Evolutionary conservation across 37 sponge, comb jelly and placozoan genomes (phyloP).

Genomic region (Aphrocallistes beatrix): DNA sequence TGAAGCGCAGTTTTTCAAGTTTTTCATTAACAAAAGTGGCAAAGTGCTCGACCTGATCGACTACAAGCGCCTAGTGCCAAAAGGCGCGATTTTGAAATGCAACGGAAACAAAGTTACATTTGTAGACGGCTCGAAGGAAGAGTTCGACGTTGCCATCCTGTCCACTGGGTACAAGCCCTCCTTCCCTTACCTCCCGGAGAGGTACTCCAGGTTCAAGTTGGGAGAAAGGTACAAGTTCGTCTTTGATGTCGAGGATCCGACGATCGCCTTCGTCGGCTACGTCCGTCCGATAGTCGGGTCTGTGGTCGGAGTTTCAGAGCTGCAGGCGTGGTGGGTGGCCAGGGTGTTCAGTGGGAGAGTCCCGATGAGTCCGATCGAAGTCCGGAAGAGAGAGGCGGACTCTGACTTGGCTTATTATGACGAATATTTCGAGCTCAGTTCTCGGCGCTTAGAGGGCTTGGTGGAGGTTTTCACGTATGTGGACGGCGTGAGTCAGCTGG

Average conservation of each 20-base stretch:
- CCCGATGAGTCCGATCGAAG: constrained; percentile 27
- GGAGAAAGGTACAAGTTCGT: constrained; percentile 61
- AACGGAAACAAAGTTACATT: constrained; percentile 46
- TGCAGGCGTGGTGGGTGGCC: constrained; percentile 73
- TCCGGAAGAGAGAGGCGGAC: constrained; percentile 24
- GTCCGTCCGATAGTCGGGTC: constrained; percentile 72
- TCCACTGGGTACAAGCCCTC: constrained; percentile 44
- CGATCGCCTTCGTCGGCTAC: constrained; percentile 66
- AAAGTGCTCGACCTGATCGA: constrained; percentile 53
- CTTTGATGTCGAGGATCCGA: constrained; percentile 57
- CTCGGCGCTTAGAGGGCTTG: constrained; percentile 33
- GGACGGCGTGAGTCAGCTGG: constrained; percentile 53
- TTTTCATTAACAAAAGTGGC: constrained; percentile 59
- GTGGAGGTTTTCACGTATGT: constrained; percentile 68
- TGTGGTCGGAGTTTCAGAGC: constrained; percentile 54
- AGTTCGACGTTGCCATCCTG: constrained; percentile 60
- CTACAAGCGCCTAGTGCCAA: constrained; percentile 56
- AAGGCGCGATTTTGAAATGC: constrained; percentile 37
- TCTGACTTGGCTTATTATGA: constrained; percentile 40
- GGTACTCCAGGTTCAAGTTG: constrained; percentile 30
- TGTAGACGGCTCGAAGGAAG: constrained; percentile 37
- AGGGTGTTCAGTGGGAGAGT: constrained; percentile 45
- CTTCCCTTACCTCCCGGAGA: constrained; percentile 49
- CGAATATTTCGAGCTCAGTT: constrained; percentile 39
- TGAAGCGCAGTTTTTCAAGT: constrained; percentile 40